Evolutionary conservation across 2,113 vertebrate genomes (phyloP), one percentile per base, ranked within the genome.

Genomic region (Spilogale gracilis): DNA sequence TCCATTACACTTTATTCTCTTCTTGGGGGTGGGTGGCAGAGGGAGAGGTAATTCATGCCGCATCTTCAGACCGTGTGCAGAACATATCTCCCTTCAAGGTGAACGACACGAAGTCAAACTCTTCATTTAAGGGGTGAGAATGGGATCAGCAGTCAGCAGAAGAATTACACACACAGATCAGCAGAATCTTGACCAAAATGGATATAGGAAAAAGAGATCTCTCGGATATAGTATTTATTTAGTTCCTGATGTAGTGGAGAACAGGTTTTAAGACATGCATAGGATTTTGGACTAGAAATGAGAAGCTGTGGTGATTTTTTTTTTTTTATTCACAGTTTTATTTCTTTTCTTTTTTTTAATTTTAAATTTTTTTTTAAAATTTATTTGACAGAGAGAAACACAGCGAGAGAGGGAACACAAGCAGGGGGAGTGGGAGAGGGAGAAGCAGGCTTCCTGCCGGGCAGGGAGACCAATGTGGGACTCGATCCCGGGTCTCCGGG

Each of bases 1-100:
- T 87, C 93, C 95, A 76, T 78, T 97, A 95, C 91, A 90, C 67
- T 88, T 86, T 85, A 97, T 97, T 92, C 89, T 95, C 85, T 97
- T 94, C 82, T 85, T 85, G 56, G 23, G 50, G 54, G 54, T n/a
- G 9, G 61, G 50, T 61, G 94, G 45, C n/a, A 52, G n/a, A 73
- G 21, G 27, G 88, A 97, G 95, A 97, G 18, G 32, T 56, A 76
- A 95, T 89, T 69, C 13, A 52, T 17, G 54, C 96, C 3, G 6
- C 79, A 50, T 82, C 89, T 96, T 96, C 81, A 93, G 96, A 92
- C 71, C 23, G 5, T 17, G 58, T 89, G 6, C 23, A 91, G 87
- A 92, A 45, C 9, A 5, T 30, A 6, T 60, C 48, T 74, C 82
- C 95, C 94, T 95, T 81, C 38, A 85, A 89, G 45, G 89, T 12